A percentile compares a stretch with the other conserved stretches of the same genome.
Evolutionary conservation across 1,140 invertebrate genomes (phyloP).

Genomic region (Babylonia areolata): DNA sequence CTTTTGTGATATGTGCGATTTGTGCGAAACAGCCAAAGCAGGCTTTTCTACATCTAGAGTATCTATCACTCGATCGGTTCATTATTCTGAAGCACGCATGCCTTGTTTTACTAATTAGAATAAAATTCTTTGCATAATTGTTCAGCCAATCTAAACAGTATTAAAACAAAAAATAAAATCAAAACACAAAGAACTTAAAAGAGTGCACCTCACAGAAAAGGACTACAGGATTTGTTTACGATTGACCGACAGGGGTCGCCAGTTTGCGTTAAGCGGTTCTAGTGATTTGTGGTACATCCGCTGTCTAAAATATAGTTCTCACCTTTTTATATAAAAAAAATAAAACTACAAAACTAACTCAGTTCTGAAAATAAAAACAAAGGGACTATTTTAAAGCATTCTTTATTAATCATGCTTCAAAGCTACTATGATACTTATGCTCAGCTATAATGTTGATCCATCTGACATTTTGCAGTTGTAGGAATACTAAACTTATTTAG

Average conservation of each 20-base stretch:
- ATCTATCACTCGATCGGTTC: background rate
- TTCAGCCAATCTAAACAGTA: background rate
- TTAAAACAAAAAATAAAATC: background rate
- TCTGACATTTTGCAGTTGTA: no score
- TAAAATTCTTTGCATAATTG: background rate
- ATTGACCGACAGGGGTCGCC: slow-evolving; percentile 22
- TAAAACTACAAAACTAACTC: no score
- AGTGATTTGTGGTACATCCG: background rate
- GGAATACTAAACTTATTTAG: no score
- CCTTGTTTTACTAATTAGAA: background rate
- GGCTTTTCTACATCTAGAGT: no score
- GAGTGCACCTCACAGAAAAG: background rate
- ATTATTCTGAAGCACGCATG: background rate
- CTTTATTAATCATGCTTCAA: background rate
- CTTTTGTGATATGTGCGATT: no score
- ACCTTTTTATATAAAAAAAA: background rate
- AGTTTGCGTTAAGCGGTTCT: background rate
- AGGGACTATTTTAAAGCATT: no score
- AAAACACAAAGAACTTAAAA: background rate
- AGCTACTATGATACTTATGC: background rate
- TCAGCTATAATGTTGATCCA: no score
- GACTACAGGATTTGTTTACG: slow-evolving; percentile 12
- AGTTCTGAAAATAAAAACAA: no score
- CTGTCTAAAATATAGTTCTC: background rate
- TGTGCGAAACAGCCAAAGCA: no score